These are phyloP conservation scores for Gnathonemus longibarbis DNA, from an alignment of 2,113 vertebrate genomes.

Conservation along the genomic window DNA sequence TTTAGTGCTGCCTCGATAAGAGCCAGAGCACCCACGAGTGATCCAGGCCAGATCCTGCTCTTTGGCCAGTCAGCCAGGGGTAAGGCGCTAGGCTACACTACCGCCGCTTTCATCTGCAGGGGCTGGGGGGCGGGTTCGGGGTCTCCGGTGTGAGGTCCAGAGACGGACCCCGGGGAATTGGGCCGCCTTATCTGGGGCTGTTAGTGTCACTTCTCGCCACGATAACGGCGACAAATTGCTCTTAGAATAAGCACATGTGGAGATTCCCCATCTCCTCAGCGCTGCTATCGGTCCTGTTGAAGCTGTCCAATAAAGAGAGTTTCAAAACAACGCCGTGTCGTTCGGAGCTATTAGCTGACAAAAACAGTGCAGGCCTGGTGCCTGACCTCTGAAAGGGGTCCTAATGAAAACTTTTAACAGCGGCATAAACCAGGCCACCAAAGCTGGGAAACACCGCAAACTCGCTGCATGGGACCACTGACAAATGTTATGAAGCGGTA, in stretches of 20 bases:
- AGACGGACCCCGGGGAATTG: slow-evolving; percentile 3
- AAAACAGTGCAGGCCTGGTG: neutral
- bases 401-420: neutral
- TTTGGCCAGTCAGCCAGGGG: neutral
- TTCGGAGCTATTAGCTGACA: neutral
- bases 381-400: neutral
- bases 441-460: neutral
- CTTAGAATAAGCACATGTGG: slow-evolving; percentile 15
- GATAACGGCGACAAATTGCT: slow-evolving; percentile 21
- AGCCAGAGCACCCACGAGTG: neutral
- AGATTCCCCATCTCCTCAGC: neutral
- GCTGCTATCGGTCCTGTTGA: neutral
- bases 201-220: slow-evolving; percentile 17
- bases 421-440: neutral
- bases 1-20: slow-evolving; percentile 20
- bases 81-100: neutral
- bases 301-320: slow-evolving; percentile 17
- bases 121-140: neutral
- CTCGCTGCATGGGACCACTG: neutral
- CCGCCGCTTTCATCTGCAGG: neutral
- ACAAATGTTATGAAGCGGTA: neutral
- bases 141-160: neutral
- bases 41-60: slow-evolving; percentile 12
- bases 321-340: neutral
- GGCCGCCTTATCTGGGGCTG: slow-evolving; percentile 6